These are phyloP conservation scores for Drusus annulatus DNA, from an alignment of 1,140 invertebrate genomes.

Conservation along the genomic window DNA sequence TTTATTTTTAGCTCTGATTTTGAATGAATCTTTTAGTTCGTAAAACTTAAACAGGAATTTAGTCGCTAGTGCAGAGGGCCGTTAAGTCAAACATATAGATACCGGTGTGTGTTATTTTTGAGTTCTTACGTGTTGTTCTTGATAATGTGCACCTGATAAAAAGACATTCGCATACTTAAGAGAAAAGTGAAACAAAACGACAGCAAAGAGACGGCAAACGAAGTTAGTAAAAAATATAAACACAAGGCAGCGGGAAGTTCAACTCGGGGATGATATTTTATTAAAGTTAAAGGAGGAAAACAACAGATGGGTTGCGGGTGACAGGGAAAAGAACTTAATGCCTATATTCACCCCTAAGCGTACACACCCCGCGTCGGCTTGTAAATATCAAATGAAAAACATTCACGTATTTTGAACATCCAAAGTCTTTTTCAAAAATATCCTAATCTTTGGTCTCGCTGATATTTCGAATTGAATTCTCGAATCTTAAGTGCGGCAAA, in stretches of 20 bases:
- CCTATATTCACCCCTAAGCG: slow-evolving; percentile 19
- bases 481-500: too few relatives aligned
- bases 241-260: slow-evolving; percentile 5
- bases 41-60: too few relatives aligned
- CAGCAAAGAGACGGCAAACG: not conserved
- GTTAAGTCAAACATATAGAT: too few relatives aligned
- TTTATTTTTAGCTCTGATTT: too few relatives aligned
- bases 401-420: not conserved
- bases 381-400: slow-evolving; percentile 21
- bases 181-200: not conserved
- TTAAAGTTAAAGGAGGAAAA: slow-evolving; percentile 20
- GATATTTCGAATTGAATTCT: not conserved
- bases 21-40: too few relatives aligned
- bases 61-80: too few relatives aligned
- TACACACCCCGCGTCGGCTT: not conserved
- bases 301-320: not conserved
- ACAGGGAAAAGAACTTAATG: slow-evolving; percentile 22
- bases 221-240: slow-evolving; percentile 1
- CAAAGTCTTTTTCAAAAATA: not conserved
- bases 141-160: too few relatives aligned
- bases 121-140: too few relatives aligned
- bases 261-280: slow-evolving; percentile 15
- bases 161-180: not conserved
- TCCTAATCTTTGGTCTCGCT: not conserved
- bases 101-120: too few relatives aligned